Evolutionary conservation across 2,888 invertebrate genomes (phyloP), one percentile per base, ranked within the genome.

Genomic region (Carabus problematicus): DNA sequence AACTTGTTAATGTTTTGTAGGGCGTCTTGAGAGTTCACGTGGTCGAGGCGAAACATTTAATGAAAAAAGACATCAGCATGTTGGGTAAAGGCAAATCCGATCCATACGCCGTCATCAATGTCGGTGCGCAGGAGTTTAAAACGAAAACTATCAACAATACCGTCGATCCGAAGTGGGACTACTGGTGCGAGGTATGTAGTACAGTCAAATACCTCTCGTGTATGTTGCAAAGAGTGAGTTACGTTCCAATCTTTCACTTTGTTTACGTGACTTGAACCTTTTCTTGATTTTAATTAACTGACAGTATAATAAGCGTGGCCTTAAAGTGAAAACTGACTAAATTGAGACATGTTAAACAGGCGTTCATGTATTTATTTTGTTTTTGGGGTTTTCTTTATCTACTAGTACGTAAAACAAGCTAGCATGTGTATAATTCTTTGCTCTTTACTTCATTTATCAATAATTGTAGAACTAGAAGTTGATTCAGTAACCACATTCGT

Each of bases 131-230:
- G 83, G 91, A 93, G 81, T 97, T 94, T 84, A 91, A 92, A 81
- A 98, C 98, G 0, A 92, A 94, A 82, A 94, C 93, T 45, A 96
- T 98, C 75, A 92, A 96, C 80, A 97, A 95, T 81, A 92, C 92
- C 73, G 88, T 98, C 39, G 93, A 95, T 85, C 99, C 99, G 4
- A 92, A 93, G 75, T 99, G 98, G 98, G 95, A 98, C 82, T 96
- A 87, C 82, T 95, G 94, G 90, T 98, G 97, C 81, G 98, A 99
- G 94, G 97, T 97, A 85, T 66, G 71, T 64, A 70, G 11, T 47
- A 64, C 61, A 47, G 64, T 29, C 29, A 2, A 29, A 3, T 29
- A 58, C 69, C 70, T 56, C 70, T 64, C 49, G 11, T 70, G 45
- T 45, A n/a, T n/a, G 45, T 12, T 45, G 45, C 1, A 19, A 52